These are phyloP conservation scores for Kryptolebias marmoratus DNA, from an alignment of 2,113 vertebrate species.

Conservation along the genomic window DNA sequence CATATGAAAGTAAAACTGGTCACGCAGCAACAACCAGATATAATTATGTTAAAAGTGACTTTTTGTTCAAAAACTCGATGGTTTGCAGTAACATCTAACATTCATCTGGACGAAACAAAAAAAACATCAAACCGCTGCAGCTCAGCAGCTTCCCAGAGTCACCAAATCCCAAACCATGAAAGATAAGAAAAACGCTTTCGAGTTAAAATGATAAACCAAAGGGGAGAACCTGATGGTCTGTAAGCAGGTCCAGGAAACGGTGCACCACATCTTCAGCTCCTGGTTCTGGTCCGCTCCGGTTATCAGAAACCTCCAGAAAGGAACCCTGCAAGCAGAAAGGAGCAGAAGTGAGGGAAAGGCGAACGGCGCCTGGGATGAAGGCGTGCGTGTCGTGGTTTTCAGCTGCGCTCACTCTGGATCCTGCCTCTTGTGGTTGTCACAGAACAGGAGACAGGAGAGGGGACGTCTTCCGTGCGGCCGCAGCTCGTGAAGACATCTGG, in stretches of 20 bases:
- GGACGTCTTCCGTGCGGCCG: constrained; percentile 92
- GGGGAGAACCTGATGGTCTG: constrained; percentile 89
- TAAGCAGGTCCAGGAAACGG: constrained; percentile 96
- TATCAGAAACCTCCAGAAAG: constrained; percentile 97
- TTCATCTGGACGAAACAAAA: too few species aligned
- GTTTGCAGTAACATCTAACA: too few species aligned
- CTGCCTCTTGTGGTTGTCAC: constrained; percentile 98
- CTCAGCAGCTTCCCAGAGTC: neutral
- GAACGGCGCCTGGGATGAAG: neutral
- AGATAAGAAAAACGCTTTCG: too few species aligned
- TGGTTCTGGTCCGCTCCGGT: constrained; percentile 97
- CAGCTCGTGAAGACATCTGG: constrained; percentile 95
- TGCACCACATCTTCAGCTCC: constrained; percentile 98
- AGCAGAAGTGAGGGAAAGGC: neutral
- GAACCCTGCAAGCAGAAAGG: constrained; percentile 81
- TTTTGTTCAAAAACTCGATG: too few species aligned
- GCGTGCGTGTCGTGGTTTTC: neutral
- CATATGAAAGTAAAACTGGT: too few species aligned
- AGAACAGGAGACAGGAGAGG: constrained; percentile 96
- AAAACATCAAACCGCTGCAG: too few species aligned
- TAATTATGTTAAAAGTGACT: too few species aligned
- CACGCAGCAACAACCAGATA: too few species aligned
- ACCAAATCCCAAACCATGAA: too few species aligned
- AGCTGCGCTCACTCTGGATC: constrained; percentile 91
- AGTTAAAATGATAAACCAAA: neutral